Base-by-base conservation (phyloP, 2,888 invertebrate species). In the Trachelus iudaicus region DNA sequence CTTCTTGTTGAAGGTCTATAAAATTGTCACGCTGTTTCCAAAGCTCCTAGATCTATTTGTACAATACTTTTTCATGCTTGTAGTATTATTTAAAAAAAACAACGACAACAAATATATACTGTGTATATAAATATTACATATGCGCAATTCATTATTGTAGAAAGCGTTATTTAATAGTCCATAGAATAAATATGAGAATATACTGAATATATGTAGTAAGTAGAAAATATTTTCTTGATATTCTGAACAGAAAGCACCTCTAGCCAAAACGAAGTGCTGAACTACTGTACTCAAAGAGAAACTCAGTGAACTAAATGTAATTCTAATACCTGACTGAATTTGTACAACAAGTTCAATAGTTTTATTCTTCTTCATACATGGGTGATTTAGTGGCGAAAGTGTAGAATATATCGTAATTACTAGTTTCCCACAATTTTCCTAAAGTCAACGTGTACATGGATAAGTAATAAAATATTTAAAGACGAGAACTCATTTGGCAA, bases 51-150 rank as follows among this genome's bases (percentile, higher is more conserved):
- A 74, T 75, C 78, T 82, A 80, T 76, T 80, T 85, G 78, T 81
- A 81, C 77, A 80, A 80, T 80, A 85, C 76, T 80, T 77, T 80
- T 80, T 75, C 82, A 81, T 80, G 80, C 81, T 82, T 79, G 78
- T 85, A 83, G 81, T 37, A 74, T 12, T n/a, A 33, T 30, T 73
- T 81, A 79, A 79, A 77, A 85, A 37, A 76, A 81, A 83, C 84
- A 83, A 84, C 81, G 81, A 85, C 79, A 15, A 80, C 75, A 80
- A 74, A 79, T 75, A 76, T 77, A 76, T 80, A 77, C 75, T 69
- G 69, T 79, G 81, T 40, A 40, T 40, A 40, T 40, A 40, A 40
- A 15, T 40, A 40, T 40, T 40, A 40, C 4, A 15, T 15, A 40
- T 40, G 40, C 40, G 40, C 40, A 40, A 40, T 40, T 40, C 73